These are phyloP conservation scores for Garra rufa DNA, from an alignment of 2,113 vertebrate species.

Conservation along the genomic window DNA sequence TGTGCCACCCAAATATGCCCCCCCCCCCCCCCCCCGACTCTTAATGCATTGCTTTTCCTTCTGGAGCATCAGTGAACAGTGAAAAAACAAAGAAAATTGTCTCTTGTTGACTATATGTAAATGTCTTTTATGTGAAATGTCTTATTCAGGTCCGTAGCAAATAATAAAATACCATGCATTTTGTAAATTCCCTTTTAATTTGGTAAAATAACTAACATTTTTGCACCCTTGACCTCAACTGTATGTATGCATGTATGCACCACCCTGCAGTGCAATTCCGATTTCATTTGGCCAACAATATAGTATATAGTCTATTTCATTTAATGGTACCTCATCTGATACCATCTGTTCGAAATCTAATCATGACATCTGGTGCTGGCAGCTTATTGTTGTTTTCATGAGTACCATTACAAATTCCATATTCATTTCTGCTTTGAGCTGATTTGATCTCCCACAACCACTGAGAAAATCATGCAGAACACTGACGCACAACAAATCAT, in stretches of 20 bases:
- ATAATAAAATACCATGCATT: too few species aligned
- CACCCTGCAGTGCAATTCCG: background rate
- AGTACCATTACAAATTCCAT: background rate
- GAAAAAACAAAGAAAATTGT: too few species aligned
- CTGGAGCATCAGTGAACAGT: too few species aligned
- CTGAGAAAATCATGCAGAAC: background rate
- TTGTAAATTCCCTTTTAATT: too few species aligned
- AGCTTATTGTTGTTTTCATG: constrained; percentile 13
- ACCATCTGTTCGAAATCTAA: background rate
- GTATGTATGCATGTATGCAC: background rate
- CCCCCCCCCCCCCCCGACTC: too few species aligned
- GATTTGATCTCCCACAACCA: background rate
- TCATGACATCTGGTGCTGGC: background rate
- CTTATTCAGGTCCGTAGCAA: too few species aligned
- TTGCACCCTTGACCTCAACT: too few species aligned
- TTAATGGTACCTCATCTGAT: background rate
- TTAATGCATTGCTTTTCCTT: too few species aligned
- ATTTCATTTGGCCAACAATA: background rate
- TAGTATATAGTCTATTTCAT: background rate
- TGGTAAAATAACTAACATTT: too few species aligned
- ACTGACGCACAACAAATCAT: background rate
- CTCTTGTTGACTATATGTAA: too few species aligned
- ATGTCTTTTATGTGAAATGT: too few species aligned
- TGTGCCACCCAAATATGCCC: constrained; percentile 35
- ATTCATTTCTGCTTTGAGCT: background rate